phyloP scores from a whole-genome alignment of 1,140 invertebrate genomes.

The Hypsibius dujardini region DNA sequence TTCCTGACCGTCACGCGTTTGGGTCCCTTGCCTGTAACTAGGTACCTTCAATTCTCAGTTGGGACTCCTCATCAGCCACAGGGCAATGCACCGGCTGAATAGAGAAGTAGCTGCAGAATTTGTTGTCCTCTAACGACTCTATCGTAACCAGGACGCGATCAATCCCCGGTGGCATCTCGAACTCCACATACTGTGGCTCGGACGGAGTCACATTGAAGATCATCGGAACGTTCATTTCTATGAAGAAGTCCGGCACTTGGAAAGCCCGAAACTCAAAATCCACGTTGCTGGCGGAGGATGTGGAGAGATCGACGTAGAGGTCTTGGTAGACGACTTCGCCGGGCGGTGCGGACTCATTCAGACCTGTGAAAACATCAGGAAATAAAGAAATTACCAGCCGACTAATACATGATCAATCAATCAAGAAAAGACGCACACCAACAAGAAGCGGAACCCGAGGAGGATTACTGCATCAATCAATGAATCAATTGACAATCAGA shows the following conservation, averaged over 20 bases:
- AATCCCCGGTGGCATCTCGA: slow-evolving; percentile 35
- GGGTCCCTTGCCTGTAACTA: no score
- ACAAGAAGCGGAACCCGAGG: no score
- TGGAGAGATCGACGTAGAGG: slow-evolving; percentile 8
- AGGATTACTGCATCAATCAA: no score
- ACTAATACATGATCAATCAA: no score
- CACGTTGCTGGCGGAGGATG: slow-evolving; percentile 18
- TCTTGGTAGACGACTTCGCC: slow-evolving; percentile 41
- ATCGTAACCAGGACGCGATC: slow-evolving; percentile 43
- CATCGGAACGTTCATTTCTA: slow-evolving; percentile 28
- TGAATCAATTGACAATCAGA: no score
- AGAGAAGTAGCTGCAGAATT: background rate
- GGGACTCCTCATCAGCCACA: slow-evolving; percentile 26
- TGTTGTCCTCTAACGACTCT: background rate
- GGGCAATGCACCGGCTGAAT: slow-evolving; percentile 45
- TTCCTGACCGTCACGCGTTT: no score
- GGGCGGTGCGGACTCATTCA: no score
- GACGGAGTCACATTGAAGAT: slow-evolving; percentile 35
- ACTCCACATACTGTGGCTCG: slow-evolving; percentile 39
- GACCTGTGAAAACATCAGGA: no score
- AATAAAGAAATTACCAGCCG: no score
- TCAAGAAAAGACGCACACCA: no score
- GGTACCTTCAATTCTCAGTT: slow-evolving; percentile 1
- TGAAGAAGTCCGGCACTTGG: slow-evolving; percentile 17
- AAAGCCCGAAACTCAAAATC: slow-evolving; percentile 17